Evolutionary conservation across 2,113 vertebrate genomes (phyloP), one percentile per base, ranked within the genome.

Genomic region (Rhipidura dahli): DNA sequence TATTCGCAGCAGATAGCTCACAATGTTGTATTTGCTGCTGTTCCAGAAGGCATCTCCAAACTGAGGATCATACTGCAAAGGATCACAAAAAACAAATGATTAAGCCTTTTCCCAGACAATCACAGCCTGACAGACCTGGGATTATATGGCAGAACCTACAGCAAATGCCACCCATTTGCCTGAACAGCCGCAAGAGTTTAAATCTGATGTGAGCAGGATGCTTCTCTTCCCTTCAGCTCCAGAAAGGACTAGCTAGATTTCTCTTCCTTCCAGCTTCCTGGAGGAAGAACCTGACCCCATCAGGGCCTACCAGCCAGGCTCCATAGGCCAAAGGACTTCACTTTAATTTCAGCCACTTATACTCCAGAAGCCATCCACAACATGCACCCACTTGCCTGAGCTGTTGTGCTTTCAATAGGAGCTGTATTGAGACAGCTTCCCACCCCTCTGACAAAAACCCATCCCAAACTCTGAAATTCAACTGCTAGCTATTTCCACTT

Each of bases 31-130:
- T 64, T 99, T 99, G 72, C 98, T 98, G 95, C 99, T 99, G 97
- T 99, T 99, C 99, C 99, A 99, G 97, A 99, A 99, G 0, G 99
- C 99, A 12, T 99, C 99, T 12, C 99, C 99, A 89, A 99, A 99
- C 68, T 98, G 98, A 35, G 99, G 99, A 80, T 99, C 99, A 49
- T 99, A 99, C 99, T 99, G 88, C 11, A 92, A 79, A 40, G 65
- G 59, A 78, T 31, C 54, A 90, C 51, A 89, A 68, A 69, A 68
- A 42, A 7, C 4, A 64, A 40, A 4, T 6, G 0, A 72, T 18
- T 44, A 56, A 75, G 53, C 31, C 17, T 35, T 35, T 66, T n/a
- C 16, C 30, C 33, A 88, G 50, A 28, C 9, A 20, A 57, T 20
- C 49, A 60, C 15, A n/a, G 70, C 21, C 59, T 53, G 71, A 61